Base-by-base conservation (phyloP, 2,888 invertebrate species). In the Carcina quercana region DNA sequence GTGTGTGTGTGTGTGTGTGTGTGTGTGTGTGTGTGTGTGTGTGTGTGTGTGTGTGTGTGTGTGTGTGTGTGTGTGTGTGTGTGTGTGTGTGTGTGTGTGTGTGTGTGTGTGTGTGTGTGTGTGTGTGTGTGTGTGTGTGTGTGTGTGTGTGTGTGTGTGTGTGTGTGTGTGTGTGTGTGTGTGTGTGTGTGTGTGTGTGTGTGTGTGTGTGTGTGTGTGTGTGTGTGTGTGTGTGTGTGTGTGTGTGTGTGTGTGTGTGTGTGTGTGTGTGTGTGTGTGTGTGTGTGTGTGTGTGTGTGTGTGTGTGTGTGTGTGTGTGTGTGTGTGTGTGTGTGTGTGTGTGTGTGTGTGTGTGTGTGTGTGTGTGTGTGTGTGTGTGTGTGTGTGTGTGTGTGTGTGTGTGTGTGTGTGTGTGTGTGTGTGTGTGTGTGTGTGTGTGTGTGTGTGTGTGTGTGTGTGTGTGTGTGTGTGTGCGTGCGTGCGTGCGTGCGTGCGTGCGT, bases 191-290 rank as follows among this genome's bases (percentile, higher is more conserved):
- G n/a, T n/a, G n/a, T n/a, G n/a, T n/a, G n/a, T n/a, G n/a, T n/a
- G n/a, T n/a, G n/a, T n/a, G n/a, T n/a, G n/a, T n/a, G n/a, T n/a
- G n/a, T n/a, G n/a, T n/a, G n/a, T n/a, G 24, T 12, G 30, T 30
- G 30, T n/a, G 30, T 30, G 30, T 12, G 30, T 30, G 30, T 15
- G 30, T 30, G 30, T 17, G 30, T 30, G 30, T 14, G 30, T 30
- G 30, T 17, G 30, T 30, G 30, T 14, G 30, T 30, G 30, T 17
- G 30, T 30, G 30, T 14, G 30, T 30, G 30, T 17, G 30, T 30
- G 30, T 14, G 30, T 30, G 30, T 17, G 30, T 30, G 30, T 14
- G 30, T 30, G 30, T 17, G 30, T 30, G 30, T 14, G 30, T 30
- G 30, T 17, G 30, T 30, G 30, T 14, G 30, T 30, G 24, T 12